phyloP scores from a whole-genome alignment of 1,140 invertebrate species.

The Drosophila melanica region DNA sequence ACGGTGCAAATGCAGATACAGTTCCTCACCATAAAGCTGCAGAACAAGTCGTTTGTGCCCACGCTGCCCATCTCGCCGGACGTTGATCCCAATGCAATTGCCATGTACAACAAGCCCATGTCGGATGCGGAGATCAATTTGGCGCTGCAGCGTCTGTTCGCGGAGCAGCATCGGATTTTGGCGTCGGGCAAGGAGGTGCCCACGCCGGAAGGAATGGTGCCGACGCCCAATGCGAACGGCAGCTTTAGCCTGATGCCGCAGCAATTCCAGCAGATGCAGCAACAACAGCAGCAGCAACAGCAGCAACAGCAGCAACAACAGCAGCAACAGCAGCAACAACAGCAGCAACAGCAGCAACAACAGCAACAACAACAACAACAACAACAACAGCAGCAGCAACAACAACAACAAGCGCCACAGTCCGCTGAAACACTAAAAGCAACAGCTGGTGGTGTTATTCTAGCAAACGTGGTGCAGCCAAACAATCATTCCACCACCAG shows the following conservation, averaged over 20 bases:
- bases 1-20: constrained; percentile 87
- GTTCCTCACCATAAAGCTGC: constrained; percentile 85
- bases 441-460: constrained; percentile 40
- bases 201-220: constrained; percentile 84
- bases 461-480: constrained; percentile 77
- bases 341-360: constrained; percentile 41
- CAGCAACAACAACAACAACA: constrained; percentile 47
- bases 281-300: constrained; percentile 33
- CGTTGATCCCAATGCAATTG: constrained; percentile 70
- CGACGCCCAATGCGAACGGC: constrained; percentile 57
- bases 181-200: constrained; percentile 87
- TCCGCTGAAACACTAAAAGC: constrained; percentile 47
- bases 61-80: constrained; percentile 63
- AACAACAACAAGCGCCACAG: constrained; percentile 21
- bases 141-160: constrained; percentile 85
- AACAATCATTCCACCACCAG: constrained; percentile 78
- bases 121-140: constrained; percentile 83
- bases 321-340: constrained; percentile 27
- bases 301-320: constrained; percentile 48
- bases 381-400: constrained; percentile 26
- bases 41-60: constrained; percentile 73
- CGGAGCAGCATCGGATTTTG: constrained; percentile 87
- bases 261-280: constrained; percentile 59
- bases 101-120: constrained; percentile 81
- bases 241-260: constrained; percentile 66